Conservation (phyloP, 2,888 invertebrate species). For the Lycaena phlaeas region DNA sequence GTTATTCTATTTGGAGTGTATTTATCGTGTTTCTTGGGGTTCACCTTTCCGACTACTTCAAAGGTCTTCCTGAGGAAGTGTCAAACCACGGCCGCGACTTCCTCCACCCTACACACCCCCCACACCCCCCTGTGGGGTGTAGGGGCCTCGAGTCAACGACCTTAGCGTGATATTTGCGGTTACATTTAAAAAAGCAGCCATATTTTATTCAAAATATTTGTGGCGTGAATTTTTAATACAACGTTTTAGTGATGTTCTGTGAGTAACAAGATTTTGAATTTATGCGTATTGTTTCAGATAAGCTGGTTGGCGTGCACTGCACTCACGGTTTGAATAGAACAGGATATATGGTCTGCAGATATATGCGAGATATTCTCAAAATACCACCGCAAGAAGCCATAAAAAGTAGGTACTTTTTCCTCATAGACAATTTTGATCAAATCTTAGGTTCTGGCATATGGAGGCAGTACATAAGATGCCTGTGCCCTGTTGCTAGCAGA, state of each 20-base stretch:
- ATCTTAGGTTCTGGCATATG: too few species aligned
- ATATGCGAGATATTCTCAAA: constrained; percentile 76
- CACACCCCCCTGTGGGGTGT: constrained; percentile 33
- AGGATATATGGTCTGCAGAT: constrained; percentile 84
- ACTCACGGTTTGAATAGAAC: constrained; percentile 88
- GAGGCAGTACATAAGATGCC: too few species aligned
- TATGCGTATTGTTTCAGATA: constrained; percentile 68
- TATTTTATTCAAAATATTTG: too few species aligned
- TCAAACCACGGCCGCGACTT: constrained; percentile 65
- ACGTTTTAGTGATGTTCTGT: too few species aligned
- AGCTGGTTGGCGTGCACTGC: constrained; percentile 84
- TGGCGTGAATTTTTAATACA: too few species aligned
- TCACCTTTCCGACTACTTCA: constrained; percentile 48
- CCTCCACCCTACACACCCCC: constrained; percentile 38
- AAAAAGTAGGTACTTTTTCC: constrained; percentile 70
- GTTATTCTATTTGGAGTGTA: not conserved
- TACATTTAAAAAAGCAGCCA: too few species aligned
- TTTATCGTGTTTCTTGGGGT: constrained; percentile 16
- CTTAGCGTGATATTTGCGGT: constrained; percentile 59
- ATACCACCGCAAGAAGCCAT: constrained; percentile 72
- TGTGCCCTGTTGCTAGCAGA: too few species aligned
- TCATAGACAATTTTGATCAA: too few species aligned
- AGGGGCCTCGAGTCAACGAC: constrained; percentile 49
- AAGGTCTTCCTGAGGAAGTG: constrained; percentile 71
- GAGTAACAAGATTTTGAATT: too few species aligned